Conservation (phyloP, 2,797 vertebrate genomes). For the Naso thynnoides region DNA sequence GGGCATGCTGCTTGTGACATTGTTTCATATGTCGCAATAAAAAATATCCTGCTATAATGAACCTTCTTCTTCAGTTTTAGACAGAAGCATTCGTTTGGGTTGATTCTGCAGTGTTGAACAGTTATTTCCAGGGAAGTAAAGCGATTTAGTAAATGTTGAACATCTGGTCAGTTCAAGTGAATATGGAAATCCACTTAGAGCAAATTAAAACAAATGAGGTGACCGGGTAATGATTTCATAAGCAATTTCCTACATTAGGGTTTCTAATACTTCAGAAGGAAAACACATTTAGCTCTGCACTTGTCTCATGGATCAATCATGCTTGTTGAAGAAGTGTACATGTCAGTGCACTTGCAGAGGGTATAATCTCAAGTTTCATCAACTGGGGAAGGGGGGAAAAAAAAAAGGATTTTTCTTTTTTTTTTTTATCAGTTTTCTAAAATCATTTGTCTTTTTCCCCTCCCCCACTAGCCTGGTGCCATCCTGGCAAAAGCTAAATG, state of each 20-base stretch:
- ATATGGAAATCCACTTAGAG: constrained; percentile 85
- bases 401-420: constrained; percentile 22
- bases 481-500: constrained; percentile 80
- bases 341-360: constrained; percentile 31
- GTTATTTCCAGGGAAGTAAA: constrained; percentile 75
- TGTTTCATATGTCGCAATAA: constrained; percentile 55
- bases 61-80: constrained; percentile 61
- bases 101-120: constrained; percentile 70
- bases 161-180: constrained; percentile 86
- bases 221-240: constrained; percentile 83
- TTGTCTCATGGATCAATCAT: constrained; percentile 77
- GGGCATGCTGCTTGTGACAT: constrained; percentile 59
- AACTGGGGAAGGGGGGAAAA: constrained; percentile 33
- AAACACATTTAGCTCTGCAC: constrained; percentile 71
- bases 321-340: constrained; percentile 46
- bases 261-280: constrained; percentile 80
- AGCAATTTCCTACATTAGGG: constrained; percentile 83
- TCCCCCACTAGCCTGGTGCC: constrained; percentile 48
- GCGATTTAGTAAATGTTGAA: constrained; percentile 80
- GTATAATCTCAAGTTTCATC: constrained; percentile 52
- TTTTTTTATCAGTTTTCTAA: constrained; percentile 47
- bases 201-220: constrained; percentile 87
- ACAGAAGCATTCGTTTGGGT: constrained; percentile 70
- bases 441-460: constrained; percentile 66
- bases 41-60: constrained; percentile 64